phyloP scores from a whole-genome alignment of 2,113 vertebrate genomes.

The Tetrax tetrax region DNA sequence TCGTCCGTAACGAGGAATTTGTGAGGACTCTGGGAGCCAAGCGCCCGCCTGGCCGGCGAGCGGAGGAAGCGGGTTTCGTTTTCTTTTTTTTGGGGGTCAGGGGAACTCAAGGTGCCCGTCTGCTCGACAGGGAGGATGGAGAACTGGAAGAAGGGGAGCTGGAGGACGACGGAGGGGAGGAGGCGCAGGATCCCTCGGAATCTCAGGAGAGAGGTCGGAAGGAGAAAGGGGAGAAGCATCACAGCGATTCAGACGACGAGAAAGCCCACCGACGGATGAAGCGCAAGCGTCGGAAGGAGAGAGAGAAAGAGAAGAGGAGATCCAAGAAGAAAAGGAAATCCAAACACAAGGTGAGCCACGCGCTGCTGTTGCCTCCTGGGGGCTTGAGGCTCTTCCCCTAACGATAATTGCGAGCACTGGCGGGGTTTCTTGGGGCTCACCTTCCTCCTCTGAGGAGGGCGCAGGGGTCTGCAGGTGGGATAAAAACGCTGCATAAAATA shows the following conservation, averaged over 20 bases:
- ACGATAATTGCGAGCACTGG: rapidly evolving
- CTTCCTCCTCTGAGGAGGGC: not conserved
- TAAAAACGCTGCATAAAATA: rapidly evolving
- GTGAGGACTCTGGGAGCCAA: not conserved
- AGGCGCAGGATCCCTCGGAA: slow-evolving; percentile 47
- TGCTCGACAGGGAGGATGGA: slow-evolving; percentile 85
- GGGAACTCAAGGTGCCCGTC: not conserved
- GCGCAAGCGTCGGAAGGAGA: slow-evolving; percentile 89
- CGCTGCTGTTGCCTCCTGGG: not conserved
- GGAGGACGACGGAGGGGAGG: slow-evolving; percentile 83
- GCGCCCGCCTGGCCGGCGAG: not conserved
- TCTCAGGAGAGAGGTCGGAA: slow-evolving; percentile 57
- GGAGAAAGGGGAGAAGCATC: slow-evolving; percentile 85
- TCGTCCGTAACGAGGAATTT: not conserved
- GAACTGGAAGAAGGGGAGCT: slow-evolving; percentile 87
- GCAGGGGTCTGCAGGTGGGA: not conserved
- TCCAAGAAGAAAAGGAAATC: slow-evolving; percentile 90
- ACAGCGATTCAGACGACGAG: slow-evolving; percentile 85
- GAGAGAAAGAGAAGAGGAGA: slow-evolving; percentile 86
- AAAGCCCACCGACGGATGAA: slow-evolving; percentile 87
- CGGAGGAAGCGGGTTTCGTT: not conserved
- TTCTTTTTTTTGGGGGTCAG: not conserved
- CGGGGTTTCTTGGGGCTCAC: not conserved
- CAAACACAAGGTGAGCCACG: slow-evolving; percentile 86
- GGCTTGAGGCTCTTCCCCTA: not conserved